These are phyloP conservation scores for Lasioglossum figueresi DNA, from an alignment of 2,888 invertebrate genomes.

Conservation along the genomic window DNA sequence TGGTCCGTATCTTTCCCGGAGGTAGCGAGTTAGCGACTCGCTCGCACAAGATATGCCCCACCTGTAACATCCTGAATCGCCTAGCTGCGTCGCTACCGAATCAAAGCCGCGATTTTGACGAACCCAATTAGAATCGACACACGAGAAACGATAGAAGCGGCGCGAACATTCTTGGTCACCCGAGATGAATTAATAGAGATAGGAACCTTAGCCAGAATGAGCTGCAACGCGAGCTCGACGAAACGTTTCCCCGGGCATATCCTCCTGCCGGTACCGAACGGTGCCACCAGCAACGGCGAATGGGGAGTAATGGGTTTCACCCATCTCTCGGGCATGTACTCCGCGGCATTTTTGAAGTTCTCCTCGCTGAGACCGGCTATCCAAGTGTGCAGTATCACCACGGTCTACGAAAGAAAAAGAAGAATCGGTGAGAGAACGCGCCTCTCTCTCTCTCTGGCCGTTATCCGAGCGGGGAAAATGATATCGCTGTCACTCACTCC, in stretches of 20 bases:
- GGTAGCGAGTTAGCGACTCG: neutral
- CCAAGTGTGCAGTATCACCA: slow-evolving; percentile 92
- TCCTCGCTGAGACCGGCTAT: slow-evolving; percentile 91
- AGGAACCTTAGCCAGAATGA: slow-evolving; percentile 89
- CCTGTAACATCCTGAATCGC: too few species aligned
- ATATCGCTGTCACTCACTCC: slow-evolving; percentile 86
- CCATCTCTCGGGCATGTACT: slow-evolving; percentile 93
- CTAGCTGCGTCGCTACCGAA: too few species aligned
- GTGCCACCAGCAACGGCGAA: slow-evolving; percentile 89
- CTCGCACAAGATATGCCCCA: too few species aligned
- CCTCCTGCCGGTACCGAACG: slow-evolving; percentile 92
- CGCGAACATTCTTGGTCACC: neutral
- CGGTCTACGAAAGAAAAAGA: slow-evolving; percentile 85
- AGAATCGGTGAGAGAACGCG: neutral
- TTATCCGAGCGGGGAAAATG: neutral
- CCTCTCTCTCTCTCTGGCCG: neutral
- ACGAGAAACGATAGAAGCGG: neutral
- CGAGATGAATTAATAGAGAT: neutral
- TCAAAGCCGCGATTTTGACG: too few species aligned
- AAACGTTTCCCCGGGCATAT: slow-evolving; percentile 95
- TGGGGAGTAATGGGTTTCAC: slow-evolving; percentile 84
- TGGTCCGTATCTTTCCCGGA: neutral
- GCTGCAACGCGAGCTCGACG: slow-evolving; percentile 90
- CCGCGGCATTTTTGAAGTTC: slow-evolving; percentile 90
- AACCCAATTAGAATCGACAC: neutral